These are phyloP conservation scores for Eubucco bourcierii DNA, from an alignment of 2,113 vertebrate genomes.

Conservation along the genomic window DNA sequence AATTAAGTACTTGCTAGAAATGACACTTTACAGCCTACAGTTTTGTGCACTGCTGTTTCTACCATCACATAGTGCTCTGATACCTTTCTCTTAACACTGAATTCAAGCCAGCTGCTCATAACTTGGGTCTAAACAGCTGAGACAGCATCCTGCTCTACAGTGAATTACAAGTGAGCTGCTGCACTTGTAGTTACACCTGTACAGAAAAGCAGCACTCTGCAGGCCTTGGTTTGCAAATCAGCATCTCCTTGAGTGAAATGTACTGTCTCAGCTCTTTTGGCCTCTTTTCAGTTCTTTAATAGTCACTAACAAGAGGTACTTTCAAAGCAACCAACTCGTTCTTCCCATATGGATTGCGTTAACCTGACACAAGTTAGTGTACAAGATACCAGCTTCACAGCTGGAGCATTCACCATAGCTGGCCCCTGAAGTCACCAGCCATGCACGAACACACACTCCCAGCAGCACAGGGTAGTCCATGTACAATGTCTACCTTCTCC, in stretches of 20 bases:
- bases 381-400: neutral
- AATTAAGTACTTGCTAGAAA: neutral
- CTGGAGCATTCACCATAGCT: neutral
- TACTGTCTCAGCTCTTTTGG: neutral
- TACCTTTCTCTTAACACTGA: neutral
- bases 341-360: rapidly evolving
- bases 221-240: neutral
- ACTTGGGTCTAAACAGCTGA: neutral
- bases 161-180: neutral
- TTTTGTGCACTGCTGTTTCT: neutral
- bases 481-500: neutral
- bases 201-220: neutral
- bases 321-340: neutral
- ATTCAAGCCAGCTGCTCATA: neutral
- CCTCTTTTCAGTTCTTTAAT: neutral
- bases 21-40: neutral
- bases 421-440: neutral
- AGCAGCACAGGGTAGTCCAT: neutral
- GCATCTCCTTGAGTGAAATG: neutral
- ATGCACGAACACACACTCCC: rapidly evolving
- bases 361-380: neutral
- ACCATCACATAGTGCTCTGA: neutral
- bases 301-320: neutral
- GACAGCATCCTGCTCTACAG: neutral
- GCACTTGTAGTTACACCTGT: neutral